Evolutionary conservation across 2,888 invertebrate species (phyloP).

Genomic region (Melanostoma scalare): DNA sequence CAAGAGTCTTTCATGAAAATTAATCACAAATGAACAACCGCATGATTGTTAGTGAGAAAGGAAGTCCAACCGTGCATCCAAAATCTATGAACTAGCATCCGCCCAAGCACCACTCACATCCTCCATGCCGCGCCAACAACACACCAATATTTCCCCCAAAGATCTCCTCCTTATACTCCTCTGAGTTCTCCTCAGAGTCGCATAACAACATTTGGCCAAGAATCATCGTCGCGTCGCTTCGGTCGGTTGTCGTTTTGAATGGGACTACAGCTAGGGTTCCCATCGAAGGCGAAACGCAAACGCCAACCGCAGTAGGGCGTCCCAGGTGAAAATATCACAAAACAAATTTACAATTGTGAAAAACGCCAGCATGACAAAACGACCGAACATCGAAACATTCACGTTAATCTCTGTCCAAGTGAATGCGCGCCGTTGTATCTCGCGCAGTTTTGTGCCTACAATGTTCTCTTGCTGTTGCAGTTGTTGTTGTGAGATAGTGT

Average conservation of each 20-base stretch:
- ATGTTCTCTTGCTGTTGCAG: slow-evolving; percentile 54
- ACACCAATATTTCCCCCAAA: slow-evolving; percentile 36
- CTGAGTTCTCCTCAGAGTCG: background rate
- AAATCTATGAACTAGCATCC: slow-evolving; percentile 45
- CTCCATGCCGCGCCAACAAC: slow-evolving; percentile 31
- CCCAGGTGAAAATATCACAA: slow-evolving; percentile 72
- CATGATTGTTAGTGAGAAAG: slow-evolving; percentile 55
- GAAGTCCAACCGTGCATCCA: slow-evolving; percentile 57
- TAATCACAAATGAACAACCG: slow-evolving; percentile 56
- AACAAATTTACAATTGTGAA: slow-evolving; percentile 73
- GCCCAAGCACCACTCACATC: slow-evolving; percentile 63
- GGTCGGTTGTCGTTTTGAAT: background rate
- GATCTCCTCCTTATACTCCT: background rate
- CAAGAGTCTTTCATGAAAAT: slow-evolving; percentile 56
- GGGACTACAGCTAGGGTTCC: slow-evolving; percentile 3
- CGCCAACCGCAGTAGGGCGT: slow-evolving; percentile 67
- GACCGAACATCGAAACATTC: slow-evolving; percentile 73
- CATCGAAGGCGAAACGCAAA: slow-evolving; percentile 29
- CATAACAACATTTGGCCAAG: slow-evolving; percentile 42
- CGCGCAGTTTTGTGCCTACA: slow-evolving; percentile 68
- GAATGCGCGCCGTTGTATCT: slow-evolving; percentile 66
- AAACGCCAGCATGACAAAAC: slow-evolving; percentile 73
- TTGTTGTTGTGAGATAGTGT: slow-evolving; percentile 31
- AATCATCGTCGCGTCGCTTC: slow-evolving; percentile 6
- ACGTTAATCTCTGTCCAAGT: slow-evolving; percentile 73